Evolutionary conservation across 2,113 vertebrate genomes (phyloP).

Genomic region (Albula goreensis): DNA sequence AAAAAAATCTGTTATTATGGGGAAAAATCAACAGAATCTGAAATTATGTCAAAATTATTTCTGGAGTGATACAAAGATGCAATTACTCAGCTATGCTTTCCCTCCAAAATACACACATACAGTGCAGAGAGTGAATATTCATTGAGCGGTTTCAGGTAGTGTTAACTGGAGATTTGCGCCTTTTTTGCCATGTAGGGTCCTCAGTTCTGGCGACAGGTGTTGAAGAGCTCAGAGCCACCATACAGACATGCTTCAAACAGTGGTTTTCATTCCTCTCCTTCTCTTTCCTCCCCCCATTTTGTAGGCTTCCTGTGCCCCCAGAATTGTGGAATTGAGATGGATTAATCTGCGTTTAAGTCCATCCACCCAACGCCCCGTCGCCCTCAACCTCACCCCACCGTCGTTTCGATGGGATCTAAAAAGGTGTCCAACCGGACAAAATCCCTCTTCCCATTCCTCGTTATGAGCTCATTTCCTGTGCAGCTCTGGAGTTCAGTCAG

Average conservation of each 20-base stretch:
- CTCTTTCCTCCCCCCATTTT: constrained; percentile 37
- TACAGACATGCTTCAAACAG: not conserved
- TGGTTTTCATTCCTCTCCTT: not conserved
- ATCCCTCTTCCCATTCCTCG: constrained; percentile 65
- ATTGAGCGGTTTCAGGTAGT: constrained; percentile 65
- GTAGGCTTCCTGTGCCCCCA: constrained; percentile 54
- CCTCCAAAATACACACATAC: constrained; percentile 26
- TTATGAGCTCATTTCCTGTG: constrained; percentile 80
- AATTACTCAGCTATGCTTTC: constrained; percentile 59
- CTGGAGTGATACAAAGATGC: constrained; percentile 64
- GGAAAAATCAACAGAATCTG: constrained; percentile 59
- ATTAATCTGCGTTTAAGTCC: constrained; percentile 58
- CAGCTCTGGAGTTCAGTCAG: constrained; percentile 64
- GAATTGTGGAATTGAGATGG: constrained; percentile 40
- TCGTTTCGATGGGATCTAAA: constrained; percentile 59
- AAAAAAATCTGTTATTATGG: constrained; percentile 47
- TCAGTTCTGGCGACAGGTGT: constrained; percentile 57
- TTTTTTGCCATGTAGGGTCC: constrained; percentile 39
- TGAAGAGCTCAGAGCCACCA: constrained; percentile 44
- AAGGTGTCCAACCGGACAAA: constrained; percentile 61
- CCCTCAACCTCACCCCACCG: constrained; percentile 35
- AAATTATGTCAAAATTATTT: constrained; percentile 67
- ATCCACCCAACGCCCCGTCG: constrained; percentile 2
- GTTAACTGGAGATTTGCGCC: constrained; percentile 58
- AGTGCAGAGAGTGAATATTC: constrained; percentile 43